A percentile compares a stretch with the other conserved stretches of the same genome.
These are phyloP conservation scores for Temnothorax nylanderi DNA, from an alignment of 1,140 invertebrate species.

Conservation along the genomic window DNA sequence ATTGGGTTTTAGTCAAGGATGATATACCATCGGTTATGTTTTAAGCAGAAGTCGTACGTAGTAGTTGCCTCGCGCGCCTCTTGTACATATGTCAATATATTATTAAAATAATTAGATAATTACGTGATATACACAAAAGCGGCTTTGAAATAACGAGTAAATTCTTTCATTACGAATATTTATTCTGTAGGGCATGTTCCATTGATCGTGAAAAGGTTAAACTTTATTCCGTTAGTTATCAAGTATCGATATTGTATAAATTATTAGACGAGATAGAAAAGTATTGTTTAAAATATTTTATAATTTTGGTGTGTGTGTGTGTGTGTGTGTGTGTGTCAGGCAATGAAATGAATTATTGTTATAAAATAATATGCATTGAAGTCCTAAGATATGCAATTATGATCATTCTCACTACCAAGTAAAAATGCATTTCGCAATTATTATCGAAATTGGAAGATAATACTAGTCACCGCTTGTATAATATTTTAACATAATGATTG, in stretches of 20 bases:
- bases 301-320: too few species aligned
- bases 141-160: slow-evolving; percentile 4
- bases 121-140: not conserved
- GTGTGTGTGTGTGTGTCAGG: not conserved
- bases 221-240: not conserved
- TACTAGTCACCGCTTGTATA: not conserved
- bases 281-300: not conserved
- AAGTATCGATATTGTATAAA: not conserved
- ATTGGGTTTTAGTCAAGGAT: slow-evolving; percentile 80
- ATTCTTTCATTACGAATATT: not conserved
- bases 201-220: not conserved
- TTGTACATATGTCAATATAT: slow-evolving; percentile 31
- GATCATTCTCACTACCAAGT: not conserved
- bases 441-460: slow-evolving; percentile 20
- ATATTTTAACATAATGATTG: slow-evolving; percentile 16
- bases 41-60: slow-evolving; percentile 57
- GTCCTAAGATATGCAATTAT: slow-evolving; percentile 7
- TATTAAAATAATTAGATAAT: slow-evolving; percentile 37
- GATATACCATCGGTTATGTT: slow-evolving; percentile 56
- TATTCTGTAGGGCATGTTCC: not conserved
- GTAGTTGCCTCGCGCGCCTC: not conserved
- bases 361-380: slow-evolving; percentile 15
- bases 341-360: slow-evolving; percentile 4
- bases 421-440: slow-evolving; percentile 3
- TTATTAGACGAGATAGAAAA: not conserved